phyloP scores from a whole-genome alignment of 2,113 vertebrate species.

The Catagonus wagneri region DNA sequence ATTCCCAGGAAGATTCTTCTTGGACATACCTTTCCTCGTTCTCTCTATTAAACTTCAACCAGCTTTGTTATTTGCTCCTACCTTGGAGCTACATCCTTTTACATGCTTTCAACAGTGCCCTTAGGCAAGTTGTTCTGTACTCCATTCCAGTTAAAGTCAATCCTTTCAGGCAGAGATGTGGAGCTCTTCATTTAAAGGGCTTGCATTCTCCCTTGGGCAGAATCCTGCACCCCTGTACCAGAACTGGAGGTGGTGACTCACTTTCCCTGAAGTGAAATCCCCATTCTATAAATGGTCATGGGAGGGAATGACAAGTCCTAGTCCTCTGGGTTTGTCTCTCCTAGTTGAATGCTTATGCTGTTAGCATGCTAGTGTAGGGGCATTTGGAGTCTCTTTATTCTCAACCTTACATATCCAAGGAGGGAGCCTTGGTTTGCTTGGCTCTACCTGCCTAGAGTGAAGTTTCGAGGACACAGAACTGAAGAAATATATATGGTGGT shows the following conservation, averaged over 20 bases:
- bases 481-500: not conserved
- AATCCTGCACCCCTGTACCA: not conserved
- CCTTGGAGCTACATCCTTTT: not conserved
- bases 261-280: not conserved
- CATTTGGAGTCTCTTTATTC: not conserved
- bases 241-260: not conserved
- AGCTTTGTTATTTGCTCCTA: not conserved
- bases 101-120: not conserved
- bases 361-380: not conserved
- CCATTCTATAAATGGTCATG: not conserved
- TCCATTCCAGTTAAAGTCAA: not conserved
- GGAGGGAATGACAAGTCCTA: not conserved
- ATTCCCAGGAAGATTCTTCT: not conserved
- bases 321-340: not conserved
- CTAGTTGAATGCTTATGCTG: not conserved
- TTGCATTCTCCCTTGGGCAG: not conserved
- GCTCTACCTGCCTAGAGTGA: not conserved
- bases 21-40: not conserved
- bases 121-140: not conserved
- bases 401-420: not conserved
- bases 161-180: not conserved
- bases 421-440: not conserved
- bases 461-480: not conserved
- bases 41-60: not conserved
- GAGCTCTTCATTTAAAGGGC: not conserved